A percentile compares a stretch with the other conserved stretches of the same genome.
These are phyloP conservation scores for Gymnocephalus cernua DNA, from an alignment of 2,113 vertebrate genomes.

Conservation along the genomic window DNA sequence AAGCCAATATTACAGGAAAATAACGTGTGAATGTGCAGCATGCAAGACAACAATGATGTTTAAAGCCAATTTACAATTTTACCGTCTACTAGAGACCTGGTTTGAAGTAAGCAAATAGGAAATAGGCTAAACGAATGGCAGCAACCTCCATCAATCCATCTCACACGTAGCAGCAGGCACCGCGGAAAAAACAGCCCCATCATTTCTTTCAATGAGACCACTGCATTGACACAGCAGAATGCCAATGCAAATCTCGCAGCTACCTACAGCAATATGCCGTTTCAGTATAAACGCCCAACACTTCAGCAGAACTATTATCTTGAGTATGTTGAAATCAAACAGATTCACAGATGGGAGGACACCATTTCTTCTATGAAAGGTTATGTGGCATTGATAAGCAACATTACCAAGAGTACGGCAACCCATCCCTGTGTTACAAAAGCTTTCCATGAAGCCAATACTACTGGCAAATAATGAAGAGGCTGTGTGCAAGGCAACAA, in stretches of 20 bases:
- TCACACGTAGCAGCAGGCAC: slow-evolving; percentile 5
- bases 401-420: neutral
- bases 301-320: slow-evolving; percentile 10
- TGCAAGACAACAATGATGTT: neutral
- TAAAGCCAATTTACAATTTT: slow-evolving; percentile 10
- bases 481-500: slow-evolving; percentile 1
- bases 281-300: neutral
- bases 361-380: neutral
- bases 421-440: neutral
- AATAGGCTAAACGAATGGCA: neutral
- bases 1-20: neutral
- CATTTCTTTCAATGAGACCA: slow-evolving; percentile 5
- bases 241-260: neutral
- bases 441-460: neutral
- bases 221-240: neutral
- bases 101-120: slow-evolving; percentile 21
- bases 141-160: slow-evolving; percentile 25
- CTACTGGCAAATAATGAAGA: slow-evolving; percentile 8
- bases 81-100: neutral
- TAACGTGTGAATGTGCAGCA: neutral
- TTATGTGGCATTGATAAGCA: neutral
- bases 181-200: neutral
- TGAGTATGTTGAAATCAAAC: slow-evolving; percentile 6
- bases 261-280: slow-evolving; percentile 9
- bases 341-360: neutral